These are phyloP conservation scores for Catostylus mosaicus DNA, from an alignment of 30 jellyfish, hydroid and myxozoan genomes.

Conservation along the genomic window DNA sequence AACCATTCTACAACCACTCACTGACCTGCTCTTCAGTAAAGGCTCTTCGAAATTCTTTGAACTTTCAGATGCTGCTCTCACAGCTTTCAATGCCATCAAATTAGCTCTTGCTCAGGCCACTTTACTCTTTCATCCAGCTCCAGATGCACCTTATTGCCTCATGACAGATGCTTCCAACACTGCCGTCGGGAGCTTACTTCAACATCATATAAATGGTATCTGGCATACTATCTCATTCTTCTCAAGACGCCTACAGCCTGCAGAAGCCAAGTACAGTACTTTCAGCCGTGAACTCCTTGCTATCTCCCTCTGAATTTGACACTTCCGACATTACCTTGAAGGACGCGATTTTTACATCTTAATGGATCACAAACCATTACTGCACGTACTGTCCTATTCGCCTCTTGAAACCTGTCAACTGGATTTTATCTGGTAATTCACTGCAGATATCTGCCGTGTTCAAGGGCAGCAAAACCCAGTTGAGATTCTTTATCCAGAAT, in stretches of 20 bases:
- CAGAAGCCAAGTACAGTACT: conserved; percentile 13
- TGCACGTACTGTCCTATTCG: not conserved
- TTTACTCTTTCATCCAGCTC: conserved; percentile 13
- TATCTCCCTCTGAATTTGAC: not conserved
- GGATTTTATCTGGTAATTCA: too few relatives aligned
- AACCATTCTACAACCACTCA: not conserved
- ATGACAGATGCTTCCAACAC: conserved; percentile 26
- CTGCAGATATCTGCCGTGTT: too few relatives aligned
- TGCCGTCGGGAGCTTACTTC: conserved; percentile 1
- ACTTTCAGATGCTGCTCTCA: not conserved
- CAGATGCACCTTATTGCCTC: conserved; percentile 27
- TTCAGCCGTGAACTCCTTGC: conserved; percentile 11
- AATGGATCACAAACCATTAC: conserved; percentile 24
- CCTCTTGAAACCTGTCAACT: too few relatives aligned
- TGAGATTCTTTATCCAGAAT: conserved; percentile 36
- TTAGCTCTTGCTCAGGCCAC: not conserved
- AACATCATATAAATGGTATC: not conserved
- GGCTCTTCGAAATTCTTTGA: not conserved
- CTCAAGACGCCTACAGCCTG: too few relatives aligned
- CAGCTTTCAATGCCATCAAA: not conserved
- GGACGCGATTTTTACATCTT: not conserved
- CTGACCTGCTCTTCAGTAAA: not conserved
- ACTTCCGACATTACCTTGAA: not conserved
- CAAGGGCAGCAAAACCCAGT: conserved; percentile 19
- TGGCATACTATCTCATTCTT: not conserved